phyloP scores from a whole-genome alignment of 2,797 vertebrate genomes.

The Leptatherina wallacei region DNA sequence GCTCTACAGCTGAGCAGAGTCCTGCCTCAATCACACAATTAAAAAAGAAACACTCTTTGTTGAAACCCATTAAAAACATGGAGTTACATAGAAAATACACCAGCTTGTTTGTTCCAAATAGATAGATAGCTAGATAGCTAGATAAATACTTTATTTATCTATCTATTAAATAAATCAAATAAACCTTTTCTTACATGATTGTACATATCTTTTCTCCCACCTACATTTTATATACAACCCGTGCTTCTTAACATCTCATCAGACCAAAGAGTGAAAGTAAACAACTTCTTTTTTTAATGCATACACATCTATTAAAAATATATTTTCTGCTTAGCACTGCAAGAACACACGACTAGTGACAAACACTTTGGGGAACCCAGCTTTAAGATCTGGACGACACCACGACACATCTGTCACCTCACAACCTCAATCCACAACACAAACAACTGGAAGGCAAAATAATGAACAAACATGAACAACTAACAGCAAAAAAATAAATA shows the following conservation, averaged over 20 bases:
- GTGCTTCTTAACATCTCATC: neutral
- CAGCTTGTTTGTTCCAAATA: constrained; percentile 4
- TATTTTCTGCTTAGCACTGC: constrained; percentile 32
- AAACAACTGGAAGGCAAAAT: constrained; percentile 57
- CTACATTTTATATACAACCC: constrained; percentile 14
- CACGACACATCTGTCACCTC: constrained; percentile 70
- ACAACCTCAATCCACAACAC: constrained; percentile 70
- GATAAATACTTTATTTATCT: no score
- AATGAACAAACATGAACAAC: constrained; percentile 57
- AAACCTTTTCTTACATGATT: constrained; percentile 7
- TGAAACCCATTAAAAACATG: constrained; percentile 10
- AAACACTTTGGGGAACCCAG: constrained; percentile 62
- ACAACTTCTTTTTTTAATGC: constrained; percentile 5
- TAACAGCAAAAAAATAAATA: constrained; percentile 14
- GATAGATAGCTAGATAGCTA: no score
- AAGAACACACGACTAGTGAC: constrained; percentile 49
- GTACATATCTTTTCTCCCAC: neutral
- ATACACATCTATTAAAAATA: constrained; percentile 41
- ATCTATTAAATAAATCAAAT: neutral
- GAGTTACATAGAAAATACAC: constrained; percentile 9
- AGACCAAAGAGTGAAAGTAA: constrained; percentile 37
- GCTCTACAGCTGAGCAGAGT: constrained; percentile 3
- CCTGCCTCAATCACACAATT: constrained; percentile 3
- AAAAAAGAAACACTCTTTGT: neutral
- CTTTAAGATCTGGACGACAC: constrained; percentile 48